Percentiles rank a stretch among this genome's conserved stretches.
phyloP scores from a whole-genome alignment of 2,888 invertebrate genomes.

The Tupiocoris notatus region DNA sequence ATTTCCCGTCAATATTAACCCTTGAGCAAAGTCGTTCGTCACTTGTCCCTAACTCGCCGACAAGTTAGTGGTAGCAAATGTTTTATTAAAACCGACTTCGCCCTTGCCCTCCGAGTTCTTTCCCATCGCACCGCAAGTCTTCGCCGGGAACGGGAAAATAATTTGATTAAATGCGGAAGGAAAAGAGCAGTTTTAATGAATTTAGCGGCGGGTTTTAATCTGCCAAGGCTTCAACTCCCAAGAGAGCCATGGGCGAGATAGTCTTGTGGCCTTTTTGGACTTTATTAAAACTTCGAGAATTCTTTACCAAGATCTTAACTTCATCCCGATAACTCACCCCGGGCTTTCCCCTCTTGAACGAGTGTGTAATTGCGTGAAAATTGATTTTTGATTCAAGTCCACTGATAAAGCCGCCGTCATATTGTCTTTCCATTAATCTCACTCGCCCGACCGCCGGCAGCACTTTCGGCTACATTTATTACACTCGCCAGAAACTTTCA shows the following conservation, averaged over 20 bases:
- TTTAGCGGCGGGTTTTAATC: conserved; percentile 24
- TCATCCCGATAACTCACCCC: neutral
- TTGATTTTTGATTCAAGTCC: neutral
- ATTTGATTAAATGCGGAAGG: conserved; percentile 4
- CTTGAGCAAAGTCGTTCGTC: neutral
- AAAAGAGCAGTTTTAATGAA: conserved; percentile 20
- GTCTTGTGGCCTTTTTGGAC: neutral
- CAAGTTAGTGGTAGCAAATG: neutral
- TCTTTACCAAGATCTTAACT: neutral
- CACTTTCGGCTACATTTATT: neutral
- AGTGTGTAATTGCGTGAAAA: neutral
- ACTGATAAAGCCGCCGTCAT: neutral
- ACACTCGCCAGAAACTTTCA: neutral
- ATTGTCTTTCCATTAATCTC: neutral
- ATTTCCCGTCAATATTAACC: no score
- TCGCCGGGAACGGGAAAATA: neutral
- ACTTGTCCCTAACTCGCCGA: neutral
- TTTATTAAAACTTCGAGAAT: neutral
- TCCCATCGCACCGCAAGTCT: neutral
- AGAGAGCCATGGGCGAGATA: neutral
- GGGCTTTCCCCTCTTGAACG: neutral
- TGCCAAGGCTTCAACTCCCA: neutral
- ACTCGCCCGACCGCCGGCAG: neutral
- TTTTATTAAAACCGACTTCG: neutral
- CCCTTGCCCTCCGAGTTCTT: neutral